phyloP scores from a whole-genome alignment of 2,113 vertebrate genomes.

The Protobothrops flavoviridis region DNA sequence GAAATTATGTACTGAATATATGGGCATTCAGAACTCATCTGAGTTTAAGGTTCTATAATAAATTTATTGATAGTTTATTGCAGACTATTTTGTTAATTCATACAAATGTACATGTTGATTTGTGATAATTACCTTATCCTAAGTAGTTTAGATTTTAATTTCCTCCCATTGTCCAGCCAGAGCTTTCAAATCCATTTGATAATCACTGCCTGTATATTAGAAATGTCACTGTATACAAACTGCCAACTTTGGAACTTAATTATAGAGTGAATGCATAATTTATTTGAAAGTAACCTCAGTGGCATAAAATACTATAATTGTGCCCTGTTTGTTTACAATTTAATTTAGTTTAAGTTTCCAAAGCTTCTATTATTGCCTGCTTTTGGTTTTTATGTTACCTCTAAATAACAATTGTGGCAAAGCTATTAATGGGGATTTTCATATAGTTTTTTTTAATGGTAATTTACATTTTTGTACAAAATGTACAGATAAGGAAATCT shows the following conservation, averaged over 20 bases:
- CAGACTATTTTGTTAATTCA: slow-evolving; percentile 41
- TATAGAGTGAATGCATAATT: neutral
- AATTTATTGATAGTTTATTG: slow-evolving; percentile 36
- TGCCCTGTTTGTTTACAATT: slow-evolving; percentile 8
- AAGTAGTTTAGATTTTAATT: slow-evolving; percentile 24
- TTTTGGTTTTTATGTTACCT: neutral
- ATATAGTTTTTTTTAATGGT: neutral
- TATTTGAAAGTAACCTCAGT: slow-evolving; percentile 16
- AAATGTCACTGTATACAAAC: neutral
- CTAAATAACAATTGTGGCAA: neutral
- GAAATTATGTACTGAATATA: slow-evolving; percentile 44
- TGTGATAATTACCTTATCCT: slow-evolving; percentile 28
- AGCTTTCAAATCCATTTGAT: slow-evolving; percentile 35
- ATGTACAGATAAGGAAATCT: neutral
- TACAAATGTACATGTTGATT: slow-evolving; percentile 14
- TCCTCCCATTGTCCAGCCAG: slow-evolving; percentile 22
- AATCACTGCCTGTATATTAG: slow-evolving; percentile 21
- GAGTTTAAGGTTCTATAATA: slow-evolving; percentile 28
- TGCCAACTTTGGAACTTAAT: slow-evolving; percentile 22
- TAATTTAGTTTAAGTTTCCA: slow-evolving; percentile 12
- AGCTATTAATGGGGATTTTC: neutral
- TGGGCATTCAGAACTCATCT: slow-evolving; percentile 27
- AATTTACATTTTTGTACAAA: neutral
- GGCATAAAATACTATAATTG: neutral
- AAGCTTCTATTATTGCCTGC: neutral